Percentiles rank a stretch among this genome's conserved stretches.
These are phyloP conservation scores for Archilochus colubris DNA, from an alignment of 2,113 vertebrate species.

Conservation along the genomic window DNA sequence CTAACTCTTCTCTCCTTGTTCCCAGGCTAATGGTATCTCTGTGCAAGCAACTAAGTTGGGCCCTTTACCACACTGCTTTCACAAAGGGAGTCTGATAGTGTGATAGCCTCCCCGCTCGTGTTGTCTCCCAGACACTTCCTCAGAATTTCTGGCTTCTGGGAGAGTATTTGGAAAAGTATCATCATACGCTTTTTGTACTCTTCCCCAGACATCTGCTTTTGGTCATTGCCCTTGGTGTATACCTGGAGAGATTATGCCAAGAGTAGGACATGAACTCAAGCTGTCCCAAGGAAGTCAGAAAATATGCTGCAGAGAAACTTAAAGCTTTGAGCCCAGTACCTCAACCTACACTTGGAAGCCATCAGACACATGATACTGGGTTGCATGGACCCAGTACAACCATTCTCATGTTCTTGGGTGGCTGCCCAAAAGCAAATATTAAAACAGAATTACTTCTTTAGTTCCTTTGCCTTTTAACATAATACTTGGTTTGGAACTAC, in stretches of 20 bases:
- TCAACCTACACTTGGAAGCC: background rate
- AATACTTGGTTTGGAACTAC: conserved; percentile 14
- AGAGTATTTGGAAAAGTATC: background rate
- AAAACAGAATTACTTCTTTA: conserved; percentile 29
- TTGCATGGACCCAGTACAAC: background rate
- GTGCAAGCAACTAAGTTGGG: background rate
- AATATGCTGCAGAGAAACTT: background rate
- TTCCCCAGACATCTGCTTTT: background rate
- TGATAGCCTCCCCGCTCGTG: background rate
- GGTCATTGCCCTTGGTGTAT: background rate
- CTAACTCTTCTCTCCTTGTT: background rate
- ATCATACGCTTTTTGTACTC: background rate
- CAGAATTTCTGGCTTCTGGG: background rate
- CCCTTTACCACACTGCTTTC: background rate
- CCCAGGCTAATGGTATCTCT: background rate
- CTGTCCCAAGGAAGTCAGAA: background rate
- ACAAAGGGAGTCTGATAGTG: background rate
- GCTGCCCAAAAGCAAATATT: conserved; percentile 24
- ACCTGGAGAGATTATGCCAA: background rate
- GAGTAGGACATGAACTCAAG: background rate
- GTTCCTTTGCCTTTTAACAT: conserved; percentile 43
- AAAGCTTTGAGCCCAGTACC: background rate
- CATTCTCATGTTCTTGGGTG: background rate
- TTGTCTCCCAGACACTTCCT: background rate
- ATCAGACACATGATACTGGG: background rate